Base-by-base conservation (phyloP, 2,888 invertebrate species). In the Monopis laevigella region DNA sequence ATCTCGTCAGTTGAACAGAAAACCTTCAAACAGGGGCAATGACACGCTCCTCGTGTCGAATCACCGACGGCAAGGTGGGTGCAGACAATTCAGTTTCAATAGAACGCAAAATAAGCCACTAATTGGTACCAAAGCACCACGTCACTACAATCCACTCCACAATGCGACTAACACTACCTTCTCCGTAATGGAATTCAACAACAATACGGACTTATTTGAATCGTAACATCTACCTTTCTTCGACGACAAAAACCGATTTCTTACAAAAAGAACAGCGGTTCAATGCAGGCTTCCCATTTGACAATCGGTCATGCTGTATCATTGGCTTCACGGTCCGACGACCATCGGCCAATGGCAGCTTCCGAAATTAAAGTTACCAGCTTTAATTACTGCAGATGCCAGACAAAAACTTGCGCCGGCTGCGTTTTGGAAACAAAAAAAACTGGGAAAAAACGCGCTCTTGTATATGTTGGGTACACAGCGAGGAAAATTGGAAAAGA, bases 171-270 rank as follows among this genome's bases (percentile, higher is more conserved):
- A 36, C 19, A 36, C 16, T n/a, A 6, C 32, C 12, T 12, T 32
- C 14, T 32, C 17, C 39, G 40, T 40, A 40, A 40, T 40, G 40
- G 40, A 40, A 40, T 40, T 40, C 40, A 40, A 28, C 14, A 18
- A 65, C 65, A 69, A 62, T 61, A 55, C 56, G 51, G 55, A 52
- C 62, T 65, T 66, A 67, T 68, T 68, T 59, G 53, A 56, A 53
- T 48, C 55, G 54, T 36, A 40, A 49, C 49, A 45, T 52, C 49
- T 55, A 49, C 53, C 54, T 57, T 57, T 55, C 58, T 56, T 56
- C 56, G 50, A 50, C 42, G 39, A 44, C 40, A 44, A 44, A 42
- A 44, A 44, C 42, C 24, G 39, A 40, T 40, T 40, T 40, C 11
- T 28, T 40, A 29, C 19, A 40, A 29, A 40, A 40, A 40, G 26